phyloP scores from a whole-genome alignment of 2,888 invertebrate genomes.

The Cartodere bifasciata region DNA sequence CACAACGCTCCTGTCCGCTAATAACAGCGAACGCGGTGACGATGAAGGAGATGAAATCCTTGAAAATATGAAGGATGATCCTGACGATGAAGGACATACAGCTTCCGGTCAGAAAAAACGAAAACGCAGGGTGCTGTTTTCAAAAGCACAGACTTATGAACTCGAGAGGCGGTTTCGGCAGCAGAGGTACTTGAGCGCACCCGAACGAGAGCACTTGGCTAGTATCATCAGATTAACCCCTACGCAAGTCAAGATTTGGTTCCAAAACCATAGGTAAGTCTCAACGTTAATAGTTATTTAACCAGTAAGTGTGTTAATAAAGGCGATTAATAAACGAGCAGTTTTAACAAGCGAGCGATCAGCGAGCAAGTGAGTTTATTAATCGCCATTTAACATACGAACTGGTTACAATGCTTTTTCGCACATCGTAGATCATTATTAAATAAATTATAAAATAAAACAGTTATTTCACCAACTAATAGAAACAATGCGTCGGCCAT shows the following conservation, averaged over 20 bases:
- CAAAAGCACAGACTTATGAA: conserved; percentile 95
- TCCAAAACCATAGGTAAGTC: conserved; percentile 83
- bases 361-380: too few species aligned
- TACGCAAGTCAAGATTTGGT: conserved; percentile 98
- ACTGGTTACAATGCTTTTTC: too few species aligned
- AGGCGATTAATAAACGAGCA: too few species aligned
- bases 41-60: conserved; percentile 43
- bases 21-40: conserved; percentile 21
- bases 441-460: too few species aligned
- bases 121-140: conserved; percentile 92
- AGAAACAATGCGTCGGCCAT: too few species aligned
- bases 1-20: conserved; percentile 18
- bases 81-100: conserved; percentile 28
- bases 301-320: too few species aligned
- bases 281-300: too few species aligned
- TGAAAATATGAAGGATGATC: conserved; percentile 33
- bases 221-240: conserved; percentile 90
- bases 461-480: too few species aligned
- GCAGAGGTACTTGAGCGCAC: conserved; percentile 93
- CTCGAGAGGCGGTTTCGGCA: conserved; percentile 88
- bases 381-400: too few species aligned
- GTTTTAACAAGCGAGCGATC: too few species aligned
- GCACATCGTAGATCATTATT: too few species aligned
- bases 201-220: conserved; percentile 93
- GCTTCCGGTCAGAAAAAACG: conserved; percentile 65